Base-by-base conservation (phyloP, 2,888 invertebrate genomes). In the Drosophila emarginata region DNA sequence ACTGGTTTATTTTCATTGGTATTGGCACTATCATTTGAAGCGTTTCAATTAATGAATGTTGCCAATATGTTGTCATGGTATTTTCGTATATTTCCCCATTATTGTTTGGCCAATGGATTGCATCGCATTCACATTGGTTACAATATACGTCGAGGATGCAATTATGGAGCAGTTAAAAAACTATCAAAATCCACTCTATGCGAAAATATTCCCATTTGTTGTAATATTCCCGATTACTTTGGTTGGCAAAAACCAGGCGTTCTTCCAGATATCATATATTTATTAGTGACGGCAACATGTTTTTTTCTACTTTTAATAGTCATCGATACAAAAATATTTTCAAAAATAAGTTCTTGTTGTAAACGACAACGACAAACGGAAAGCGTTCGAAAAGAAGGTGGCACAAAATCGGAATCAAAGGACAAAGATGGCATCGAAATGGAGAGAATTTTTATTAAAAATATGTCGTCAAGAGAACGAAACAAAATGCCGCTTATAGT, bases 41-140 rank as follows among this genome's bases (percentile, higher is more conserved):
- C 28, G 2, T 62, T 76, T 12, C 26, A 94, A 23, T 92, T 95
- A 6, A 88, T 92, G 64, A 78, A 94, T 11, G 92, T 94, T 0
- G 94, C 95, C 0, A 82, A 93, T 0, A 87, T 92, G 1, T 89
- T 96, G 12, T 95, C 96, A 82, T 93, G 93, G 92, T 82, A 95
- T 28, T 94, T 96, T 80, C 92, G 96, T 62, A 88, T 94, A 21
- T 93, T 95, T 74, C 97, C 97, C 0, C 94, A 95, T 81, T 95
- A 93, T 88, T 92, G 93, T 40, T 88, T 95, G 58, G 93, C 91
- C 2, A 88, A 89, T 11, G 91, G 91, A 2, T 83, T 93, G 14
- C 77, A 89, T 64, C 89, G 91, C 59, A 75, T 89, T 5, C 90
- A 85, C 66, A 77, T 76, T 2, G 67, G 79, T 6, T 63, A 60